Evolutionary conservation across 2,113 vertebrate species (phyloP).

Genomic region (Caretta caretta): DNA sequence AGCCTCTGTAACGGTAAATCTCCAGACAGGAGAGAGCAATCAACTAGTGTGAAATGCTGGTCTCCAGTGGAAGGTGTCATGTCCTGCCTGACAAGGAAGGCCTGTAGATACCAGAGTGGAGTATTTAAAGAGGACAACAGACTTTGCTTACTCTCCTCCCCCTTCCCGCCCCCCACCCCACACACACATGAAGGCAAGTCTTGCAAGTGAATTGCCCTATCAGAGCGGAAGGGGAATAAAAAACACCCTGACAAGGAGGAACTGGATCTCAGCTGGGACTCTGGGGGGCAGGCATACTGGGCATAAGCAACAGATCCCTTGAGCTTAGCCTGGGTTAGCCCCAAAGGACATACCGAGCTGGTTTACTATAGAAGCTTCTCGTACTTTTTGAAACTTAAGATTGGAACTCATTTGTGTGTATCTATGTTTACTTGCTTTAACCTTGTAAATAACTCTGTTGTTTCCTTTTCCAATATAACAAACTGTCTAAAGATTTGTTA

Average conservation of each 20-base stretch:
- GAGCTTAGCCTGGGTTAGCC: too few species aligned
- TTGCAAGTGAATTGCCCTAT: neutral
- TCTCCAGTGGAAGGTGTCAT: neutral
- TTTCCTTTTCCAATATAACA: too few species aligned
- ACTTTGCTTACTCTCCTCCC: neutral
- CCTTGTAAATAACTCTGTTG: too few species aligned
- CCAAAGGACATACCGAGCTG: neutral
- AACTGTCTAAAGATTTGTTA: too few species aligned
- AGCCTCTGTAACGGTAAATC: too few species aligned
- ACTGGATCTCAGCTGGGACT: neutral
- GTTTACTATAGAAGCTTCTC: too few species aligned
- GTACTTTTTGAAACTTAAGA: too few species aligned
- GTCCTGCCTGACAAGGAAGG: neutral
- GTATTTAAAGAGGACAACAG: neutral
- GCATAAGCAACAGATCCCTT: neutral
- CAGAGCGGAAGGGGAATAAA: neutral
- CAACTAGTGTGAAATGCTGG: neutral
- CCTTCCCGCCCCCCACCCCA: too few species aligned
- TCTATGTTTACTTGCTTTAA: too few species aligned
- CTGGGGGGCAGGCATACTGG: neutral
- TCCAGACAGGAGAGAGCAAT: too few species aligned
- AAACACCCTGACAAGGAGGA: too few species aligned
- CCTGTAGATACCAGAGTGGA: neutral
- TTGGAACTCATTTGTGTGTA: neutral
- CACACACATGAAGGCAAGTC: neutral